Percentiles rank a stretch among this genome's conserved stretches.
These are phyloP conservation scores for Fissipunctia ypsillon DNA, from an alignment of 2,888 invertebrate genomes.

Conservation along the genomic window DNA sequence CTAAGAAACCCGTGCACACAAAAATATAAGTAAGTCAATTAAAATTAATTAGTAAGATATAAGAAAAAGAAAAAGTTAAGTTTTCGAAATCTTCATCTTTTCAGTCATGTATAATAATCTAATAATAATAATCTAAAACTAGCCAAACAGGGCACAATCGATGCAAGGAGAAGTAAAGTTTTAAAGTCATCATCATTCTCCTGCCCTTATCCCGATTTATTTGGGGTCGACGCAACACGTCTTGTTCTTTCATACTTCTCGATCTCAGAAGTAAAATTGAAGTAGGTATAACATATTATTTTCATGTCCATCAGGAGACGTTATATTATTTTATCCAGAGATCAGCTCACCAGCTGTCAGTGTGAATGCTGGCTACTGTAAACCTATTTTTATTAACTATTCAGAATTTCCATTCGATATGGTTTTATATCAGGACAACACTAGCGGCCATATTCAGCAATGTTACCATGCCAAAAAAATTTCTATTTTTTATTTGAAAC, in stretches of 20 bases:
- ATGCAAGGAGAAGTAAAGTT: background rate
- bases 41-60: no score
- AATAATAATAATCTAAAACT: background rate
- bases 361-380: background rate
- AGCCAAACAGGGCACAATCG: background rate
- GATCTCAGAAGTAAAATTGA: background rate
- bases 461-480: constrained; percentile 7
- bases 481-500: accelerated
- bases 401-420: background rate
- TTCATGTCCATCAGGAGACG: background rate
- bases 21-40: no score
- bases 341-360: background rate
- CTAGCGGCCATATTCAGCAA: background rate
- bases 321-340: background rate
- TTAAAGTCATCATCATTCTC: background rate
- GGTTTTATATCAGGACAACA: constrained; percentile 7
- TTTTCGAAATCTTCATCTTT: background rate
- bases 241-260: background rate
- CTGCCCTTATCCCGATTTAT: no score
- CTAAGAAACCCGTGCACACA: background rate
- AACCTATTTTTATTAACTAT: background rate
- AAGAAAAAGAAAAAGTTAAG: background rate
- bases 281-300: background rate
- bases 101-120: background rate
- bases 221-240: background rate